A percentile compares a stretch with the other conserved stretches of the same genome.
Evolutionary conservation across 2,888 invertebrate species (phyloP).

Genomic region (Clivina fossor): DNA sequence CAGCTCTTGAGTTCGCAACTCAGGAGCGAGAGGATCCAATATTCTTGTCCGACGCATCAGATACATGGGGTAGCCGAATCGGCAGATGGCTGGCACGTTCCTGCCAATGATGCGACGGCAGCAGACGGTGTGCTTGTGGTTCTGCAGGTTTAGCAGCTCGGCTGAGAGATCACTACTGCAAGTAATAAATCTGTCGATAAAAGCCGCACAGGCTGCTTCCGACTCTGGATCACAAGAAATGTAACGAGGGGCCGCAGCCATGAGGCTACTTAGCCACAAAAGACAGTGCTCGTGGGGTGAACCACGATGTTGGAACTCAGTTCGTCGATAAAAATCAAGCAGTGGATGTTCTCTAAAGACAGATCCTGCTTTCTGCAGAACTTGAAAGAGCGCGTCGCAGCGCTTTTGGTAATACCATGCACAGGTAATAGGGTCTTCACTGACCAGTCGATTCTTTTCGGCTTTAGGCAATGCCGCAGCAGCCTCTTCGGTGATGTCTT

Average conservation of each 20-base stretch:
- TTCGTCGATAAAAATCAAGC: conserved; percentile 44
- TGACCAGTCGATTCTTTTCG: conserved; percentile 42
- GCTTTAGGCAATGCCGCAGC: conserved; percentile 34
- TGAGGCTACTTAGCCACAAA: too few relatives aligned
- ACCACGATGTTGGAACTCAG: conserved; percentile 47
- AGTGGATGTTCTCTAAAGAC: conserved; percentile 45
- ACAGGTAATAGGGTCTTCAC: conserved; percentile 46
- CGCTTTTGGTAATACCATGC: conserved; percentile 47
- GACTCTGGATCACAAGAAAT: conserved; percentile 32
- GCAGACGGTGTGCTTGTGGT: conserved; percentile 45
- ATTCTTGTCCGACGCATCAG: conserved; percentile 42
- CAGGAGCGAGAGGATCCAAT: too few relatives aligned
- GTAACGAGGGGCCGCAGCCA: conserved; percentile 43
- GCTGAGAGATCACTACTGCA: too few relatives aligned
- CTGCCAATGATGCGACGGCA: conserved; percentile 42
- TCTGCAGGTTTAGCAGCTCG: conserved; percentile 37
- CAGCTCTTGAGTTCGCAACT: conserved; percentile 37
- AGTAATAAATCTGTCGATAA: conserved; percentile 43
- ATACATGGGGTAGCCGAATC: conserved; percentile 47
- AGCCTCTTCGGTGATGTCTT: conserved; percentile 27
- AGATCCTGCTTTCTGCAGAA: conserved; percentile 43
- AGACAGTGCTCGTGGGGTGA: conserved; percentile 44
- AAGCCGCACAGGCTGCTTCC: conserved; percentile 38
- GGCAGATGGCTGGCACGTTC: conserved; percentile 39
- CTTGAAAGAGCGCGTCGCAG: conserved; percentile 42